These are phyloP conservation scores for Oscheius sp. DNA, from an alignment of 2,888 invertebrate species.

Conservation along the genomic window DNA sequence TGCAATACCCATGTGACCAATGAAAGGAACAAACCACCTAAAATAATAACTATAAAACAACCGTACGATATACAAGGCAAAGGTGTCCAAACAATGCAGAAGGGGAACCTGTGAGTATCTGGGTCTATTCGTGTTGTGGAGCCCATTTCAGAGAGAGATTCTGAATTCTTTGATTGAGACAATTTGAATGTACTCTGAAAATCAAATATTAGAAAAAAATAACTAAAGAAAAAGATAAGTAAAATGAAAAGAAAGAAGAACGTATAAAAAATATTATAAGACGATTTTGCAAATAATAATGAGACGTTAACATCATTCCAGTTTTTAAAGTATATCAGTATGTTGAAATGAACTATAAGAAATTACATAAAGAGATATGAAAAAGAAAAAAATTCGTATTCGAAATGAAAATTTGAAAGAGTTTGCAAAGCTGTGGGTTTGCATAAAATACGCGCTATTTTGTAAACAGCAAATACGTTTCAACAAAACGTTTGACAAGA, in stretches of 20 bases:
- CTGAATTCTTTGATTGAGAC: neutral
- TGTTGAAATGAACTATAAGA: no score
- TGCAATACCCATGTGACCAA: constrained; percentile 97
- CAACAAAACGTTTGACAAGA: no score
- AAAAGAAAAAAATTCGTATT: no score
- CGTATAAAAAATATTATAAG: no score
- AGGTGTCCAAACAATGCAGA: constrained; percentile 70
- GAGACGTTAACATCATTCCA: no score
- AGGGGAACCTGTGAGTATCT: constrained; percentile 63
- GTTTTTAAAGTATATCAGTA: no score
- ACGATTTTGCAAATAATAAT: no score
- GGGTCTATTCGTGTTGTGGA: constrained; percentile 33
- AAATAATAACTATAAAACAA: constrained; percentile 13
- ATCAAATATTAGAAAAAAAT: neutral
- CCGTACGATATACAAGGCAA: constrained; percentile 68
- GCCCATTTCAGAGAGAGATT: constrained; percentile 12
- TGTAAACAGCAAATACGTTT: no score
- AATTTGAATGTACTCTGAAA: neutral
- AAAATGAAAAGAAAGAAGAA: neutral
- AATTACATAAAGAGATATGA: no score
- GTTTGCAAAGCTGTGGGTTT: no score
- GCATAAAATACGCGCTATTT: no score
- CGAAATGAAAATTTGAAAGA: no score
- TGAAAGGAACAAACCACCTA: constrained; percentile 89
- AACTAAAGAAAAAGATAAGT: neutral